Evolutionary conservation across 2,113 vertebrate species (phyloP).

Genomic region (Cryptomyrus ogoouensis): DNA sequence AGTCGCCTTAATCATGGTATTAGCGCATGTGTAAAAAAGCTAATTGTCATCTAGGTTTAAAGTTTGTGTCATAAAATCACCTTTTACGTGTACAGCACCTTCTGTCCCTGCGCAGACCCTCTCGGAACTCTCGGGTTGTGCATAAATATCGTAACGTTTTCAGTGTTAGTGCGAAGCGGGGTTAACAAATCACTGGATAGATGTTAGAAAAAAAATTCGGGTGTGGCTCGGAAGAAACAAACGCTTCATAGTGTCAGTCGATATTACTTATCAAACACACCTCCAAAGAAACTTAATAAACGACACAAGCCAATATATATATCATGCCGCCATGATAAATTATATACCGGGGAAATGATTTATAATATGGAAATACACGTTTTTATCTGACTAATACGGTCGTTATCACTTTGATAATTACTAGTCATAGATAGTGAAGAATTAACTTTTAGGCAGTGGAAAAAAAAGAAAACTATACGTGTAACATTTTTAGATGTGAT

Average conservation of each 20-base stretch:
- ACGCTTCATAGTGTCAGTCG: background rate
- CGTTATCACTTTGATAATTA: background rate
- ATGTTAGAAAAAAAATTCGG: background rate
- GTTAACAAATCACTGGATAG: background rate
- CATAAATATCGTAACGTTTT: background rate
- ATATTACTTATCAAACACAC: background rate
- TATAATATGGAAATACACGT: background rate
- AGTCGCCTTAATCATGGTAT: background rate
- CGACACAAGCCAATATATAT: background rate
- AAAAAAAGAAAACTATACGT: background rate
- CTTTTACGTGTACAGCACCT: background rate
- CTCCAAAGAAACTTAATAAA: background rate
- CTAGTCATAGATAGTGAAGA: background rate
- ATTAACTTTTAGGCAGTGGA: background rate
- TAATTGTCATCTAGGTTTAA: conserved; percentile 35
- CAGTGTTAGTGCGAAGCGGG: background rate
- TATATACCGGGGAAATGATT: background rate
- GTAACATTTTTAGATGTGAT: background rate
- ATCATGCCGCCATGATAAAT: background rate
- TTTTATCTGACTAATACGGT: background rate
- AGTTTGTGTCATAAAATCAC: conserved; percentile 37
- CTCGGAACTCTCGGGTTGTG: background rate
- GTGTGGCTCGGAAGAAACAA: background rate
- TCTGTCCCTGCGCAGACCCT: background rate
- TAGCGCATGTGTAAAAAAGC: conserved; percentile 6